Evolutionary conservation across 2,797 vertebrate species (phyloP).

Genomic region (Anolis apletophallus): DNA sequence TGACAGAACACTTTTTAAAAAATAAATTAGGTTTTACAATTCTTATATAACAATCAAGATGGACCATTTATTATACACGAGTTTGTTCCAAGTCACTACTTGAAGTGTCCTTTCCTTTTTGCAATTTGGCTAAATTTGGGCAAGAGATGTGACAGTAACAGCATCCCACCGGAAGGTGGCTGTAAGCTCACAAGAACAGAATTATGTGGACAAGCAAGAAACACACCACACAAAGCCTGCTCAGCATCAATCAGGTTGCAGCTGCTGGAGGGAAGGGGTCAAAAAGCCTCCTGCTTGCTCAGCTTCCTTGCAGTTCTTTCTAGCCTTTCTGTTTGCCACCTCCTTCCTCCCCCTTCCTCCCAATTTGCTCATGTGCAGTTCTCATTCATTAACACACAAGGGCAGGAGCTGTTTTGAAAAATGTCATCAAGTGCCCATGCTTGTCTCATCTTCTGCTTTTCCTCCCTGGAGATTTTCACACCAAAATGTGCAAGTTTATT

Average conservation of each 20-base stretch:
- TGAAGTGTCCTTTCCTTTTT: not conserved
- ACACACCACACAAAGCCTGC: not conserved
- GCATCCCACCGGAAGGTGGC: slow-evolving; percentile 58
- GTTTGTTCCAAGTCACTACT: not conserved
- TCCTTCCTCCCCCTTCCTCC: not conserved
- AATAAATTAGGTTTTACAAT: not conserved
- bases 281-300: slow-evolving; percentile 7
- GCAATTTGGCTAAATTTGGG: not conserved
- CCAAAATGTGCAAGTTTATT: not conserved
- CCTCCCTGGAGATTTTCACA: not conserved
- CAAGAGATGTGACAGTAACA: not conserved
- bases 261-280: slow-evolving; percentile 18
- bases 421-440: not conserved
- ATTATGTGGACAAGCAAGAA: not conserved
- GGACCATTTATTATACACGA: not conserved
- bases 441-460: not conserved
- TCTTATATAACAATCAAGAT: not conserved
- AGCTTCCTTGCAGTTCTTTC: slow-evolving; percentile 29
- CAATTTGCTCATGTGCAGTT: not conserved
- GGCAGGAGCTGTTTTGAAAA: not conserved
- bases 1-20: not conserved
- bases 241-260: not conserved
- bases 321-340: not conserved
- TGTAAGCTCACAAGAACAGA: slow-evolving; percentile 25
- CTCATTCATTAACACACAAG: accelerated